These are phyloP conservation scores for Polypedilum vanderplanki DNA, from an alignment of 1,140 invertebrate genomes.

Conservation along the genomic window DNA sequence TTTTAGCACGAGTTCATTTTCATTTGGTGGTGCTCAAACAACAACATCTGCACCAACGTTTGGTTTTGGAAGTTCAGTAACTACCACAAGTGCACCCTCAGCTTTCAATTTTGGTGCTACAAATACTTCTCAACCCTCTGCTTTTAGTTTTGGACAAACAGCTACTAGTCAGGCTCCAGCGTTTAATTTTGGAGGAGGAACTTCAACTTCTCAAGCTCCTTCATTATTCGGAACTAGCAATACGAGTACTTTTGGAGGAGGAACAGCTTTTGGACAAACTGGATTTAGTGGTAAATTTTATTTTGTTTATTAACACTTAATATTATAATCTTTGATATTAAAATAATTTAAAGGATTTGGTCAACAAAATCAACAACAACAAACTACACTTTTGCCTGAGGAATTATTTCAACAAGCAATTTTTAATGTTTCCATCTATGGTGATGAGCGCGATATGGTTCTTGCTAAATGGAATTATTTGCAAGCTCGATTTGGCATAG, in stretches of 20 bases:
- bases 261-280: neutral
- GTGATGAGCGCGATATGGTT: conserved; percentile 85
- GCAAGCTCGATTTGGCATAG: conserved; percentile 84
- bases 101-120: conserved; percentile 48
- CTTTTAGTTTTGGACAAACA: conserved; percentile 39
- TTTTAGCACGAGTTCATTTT: conserved; percentile 36
- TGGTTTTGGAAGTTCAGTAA: conserved; percentile 43
- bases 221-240: neutral
- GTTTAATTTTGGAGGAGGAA: conserved; percentile 1
- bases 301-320: conserved; percentile 29
- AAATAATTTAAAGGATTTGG: conserved; percentile 26
- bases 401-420: conserved; percentile 71
- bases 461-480: conserved; percentile 90
- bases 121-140: neutral
- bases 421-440: conserved; percentile 77
- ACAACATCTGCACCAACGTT: conserved; percentile 40
- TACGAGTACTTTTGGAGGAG: neutral
- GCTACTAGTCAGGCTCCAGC: conserved; percentile 31
- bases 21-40: conserved; percentile 35
- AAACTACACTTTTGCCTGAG: conserved; percentile 53
- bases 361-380: conserved; percentile 48
- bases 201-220: neutral
- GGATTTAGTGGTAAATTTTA: neutral
- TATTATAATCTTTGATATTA: neutral
- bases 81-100: conserved; percentile 41